Conservation (phyloP, 2,888 invertebrate species). For the Eupithecia subfuscata region DNA sequence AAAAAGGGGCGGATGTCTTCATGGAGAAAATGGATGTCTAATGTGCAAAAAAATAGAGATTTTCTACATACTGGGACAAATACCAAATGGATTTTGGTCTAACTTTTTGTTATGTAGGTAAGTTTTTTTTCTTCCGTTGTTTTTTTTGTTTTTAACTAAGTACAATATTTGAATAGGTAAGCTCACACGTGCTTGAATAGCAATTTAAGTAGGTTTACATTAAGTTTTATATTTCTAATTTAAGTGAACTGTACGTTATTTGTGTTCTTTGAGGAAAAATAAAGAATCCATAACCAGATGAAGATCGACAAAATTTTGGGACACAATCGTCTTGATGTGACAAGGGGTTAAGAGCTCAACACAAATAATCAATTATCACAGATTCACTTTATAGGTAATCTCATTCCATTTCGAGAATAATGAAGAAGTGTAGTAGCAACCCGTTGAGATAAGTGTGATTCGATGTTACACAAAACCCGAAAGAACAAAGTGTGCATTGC, state of each 20-base stretch:
- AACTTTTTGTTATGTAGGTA: background rate
- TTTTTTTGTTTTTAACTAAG: background rate
- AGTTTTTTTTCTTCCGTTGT: background rate
- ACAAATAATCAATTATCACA: conserved; percentile 1
- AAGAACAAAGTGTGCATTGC: conserved; percentile 81
- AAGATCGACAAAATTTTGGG: background rate
- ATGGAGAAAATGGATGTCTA: background rate
- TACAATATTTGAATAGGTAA: background rate
- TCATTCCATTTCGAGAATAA: conserved; percentile 4
- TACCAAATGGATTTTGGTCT: background rate
- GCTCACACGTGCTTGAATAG: background rate
- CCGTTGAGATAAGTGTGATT: conserved; percentile 78
- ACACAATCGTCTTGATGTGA: background rate
- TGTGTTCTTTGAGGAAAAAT: no score
- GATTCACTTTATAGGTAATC: background rate
- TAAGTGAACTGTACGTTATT: no score
- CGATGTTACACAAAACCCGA: conserved; percentile 77
- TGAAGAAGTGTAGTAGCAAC: conserved; percentile 36
- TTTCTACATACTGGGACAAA: background rate
- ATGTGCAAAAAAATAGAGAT: background rate
- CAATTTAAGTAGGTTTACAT: background rate
- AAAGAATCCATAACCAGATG: no score
- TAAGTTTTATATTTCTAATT: no score
- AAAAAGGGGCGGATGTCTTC: background rate
- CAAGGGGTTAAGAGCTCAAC: background rate